A percentile compares a stretch with the other conserved stretches of the same genome.
These are phyloP conservation scores for Linnaemya tessellans DNA, from an alignment of 2,888 invertebrate species.

Conservation along the genomic window DNA sequence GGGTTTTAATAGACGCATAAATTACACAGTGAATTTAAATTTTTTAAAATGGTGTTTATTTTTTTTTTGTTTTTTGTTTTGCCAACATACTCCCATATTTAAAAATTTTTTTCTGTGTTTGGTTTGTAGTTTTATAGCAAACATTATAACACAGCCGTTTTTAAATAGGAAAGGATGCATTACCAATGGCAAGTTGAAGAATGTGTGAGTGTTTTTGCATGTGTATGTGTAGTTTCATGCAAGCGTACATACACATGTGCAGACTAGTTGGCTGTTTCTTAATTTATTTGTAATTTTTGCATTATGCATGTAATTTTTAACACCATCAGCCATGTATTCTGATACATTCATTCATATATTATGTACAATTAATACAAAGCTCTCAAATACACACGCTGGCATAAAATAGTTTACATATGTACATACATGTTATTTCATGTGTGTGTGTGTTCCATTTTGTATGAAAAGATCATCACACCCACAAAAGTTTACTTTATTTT, in stretches of 20 bases:
- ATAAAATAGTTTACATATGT: neutral
- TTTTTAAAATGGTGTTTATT: constrained; percentile 49
- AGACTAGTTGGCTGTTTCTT: constrained; percentile 47
- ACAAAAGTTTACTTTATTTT: constrained; percentile 36
- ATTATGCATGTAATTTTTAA: constrained; percentile 61
- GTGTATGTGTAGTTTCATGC: neutral
- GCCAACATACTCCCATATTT: neutral
- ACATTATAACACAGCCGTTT: constrained; percentile 27
- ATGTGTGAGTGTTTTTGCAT: neutral
- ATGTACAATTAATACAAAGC: neutral
- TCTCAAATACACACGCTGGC: neutral
- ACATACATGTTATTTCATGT: neutral
- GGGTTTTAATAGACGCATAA: constrained; percentile 71
- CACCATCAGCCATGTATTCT: constrained; percentile 39
- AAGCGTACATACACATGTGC: neutral
- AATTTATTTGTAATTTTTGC: constrained; percentile 60
- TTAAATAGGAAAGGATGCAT: constrained; percentile 44
- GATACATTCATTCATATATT: no score
- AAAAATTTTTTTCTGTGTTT: neutral
- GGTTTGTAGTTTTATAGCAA: constrained; percentile 29
- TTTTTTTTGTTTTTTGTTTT: no score
- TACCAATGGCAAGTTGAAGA: constrained; percentile 8
- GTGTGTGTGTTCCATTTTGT: neutral
- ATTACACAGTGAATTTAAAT: constrained; percentile 67
- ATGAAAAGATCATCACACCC: constrained; percentile 9